Evolutionary conservation across 1,140 invertebrate genomes (phyloP), one percentile per base, ranked within the genome.

Genomic region (Streblospio benedicti): DNA sequence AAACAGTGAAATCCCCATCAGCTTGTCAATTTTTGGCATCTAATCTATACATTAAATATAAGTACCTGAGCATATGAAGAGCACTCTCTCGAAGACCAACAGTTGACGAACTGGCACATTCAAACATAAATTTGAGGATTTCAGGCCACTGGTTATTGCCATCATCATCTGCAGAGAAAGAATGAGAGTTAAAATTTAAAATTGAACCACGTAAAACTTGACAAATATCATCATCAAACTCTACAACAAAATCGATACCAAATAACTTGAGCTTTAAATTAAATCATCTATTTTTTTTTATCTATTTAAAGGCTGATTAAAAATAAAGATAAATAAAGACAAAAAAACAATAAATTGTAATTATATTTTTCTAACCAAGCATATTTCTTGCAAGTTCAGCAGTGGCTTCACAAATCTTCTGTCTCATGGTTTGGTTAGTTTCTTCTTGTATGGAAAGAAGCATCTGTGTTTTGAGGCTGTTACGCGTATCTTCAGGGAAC

Each of bases 121-220:
- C 88, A 79, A 97, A 98, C 69, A 99, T 82, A 77, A 97, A 98
- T 73, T 93, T 87, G 28, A 99, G 81, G 72, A 98, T 91, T 74
- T 97, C 94, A 27, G 91, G 91, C 96, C 96, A 99, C 61, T 87
- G 85, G 78, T 97, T 97, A 70, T 91, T 93, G 28, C 92, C 92
- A 75, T 95, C 90, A 66, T 97, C 94, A 76, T 98, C 94, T 79
- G 68, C 35, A 76, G 66, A 53, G 25, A 60, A 45, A 60, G 12
- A 43, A 14, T 47, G 27, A 12, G 9, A 16, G 6, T 49, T 20
- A 9, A 56, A 56, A 4, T 12, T 38, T n/a, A n/a, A n/a, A n/a
- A n/a, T n/a, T n/a, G n/a, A n/a, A n/a, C n/a, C n/a, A n/a, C n/a
- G n/a, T n/a, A n/a, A n/a, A n/a, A n/a, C n/a, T n/a, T n/a, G n/a